These are phyloP conservation scores for Priocnemis perturbator DNA, from an alignment of 2,888 invertebrate species.

Conservation along the genomic window DNA sequence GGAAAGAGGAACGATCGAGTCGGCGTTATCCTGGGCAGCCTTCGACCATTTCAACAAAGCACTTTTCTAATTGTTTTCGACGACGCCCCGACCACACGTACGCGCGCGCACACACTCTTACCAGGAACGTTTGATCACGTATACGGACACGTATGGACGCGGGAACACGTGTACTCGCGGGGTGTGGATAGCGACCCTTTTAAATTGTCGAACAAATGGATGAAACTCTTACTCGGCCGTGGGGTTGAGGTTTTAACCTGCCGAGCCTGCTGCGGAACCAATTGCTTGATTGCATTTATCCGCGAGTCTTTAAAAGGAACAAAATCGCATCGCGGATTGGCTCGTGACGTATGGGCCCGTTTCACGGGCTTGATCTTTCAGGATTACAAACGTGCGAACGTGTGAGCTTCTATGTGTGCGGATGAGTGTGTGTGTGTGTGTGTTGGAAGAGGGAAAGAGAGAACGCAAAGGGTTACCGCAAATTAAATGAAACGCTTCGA, in stretches of 20 bases:
- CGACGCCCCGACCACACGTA: constrained; percentile 14
- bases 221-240: constrained; percentile 49
- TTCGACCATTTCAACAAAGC: constrained; percentile 39
- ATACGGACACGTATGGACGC: neutral
- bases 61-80: constrained; percentile 58
- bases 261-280: constrained; percentile 39
- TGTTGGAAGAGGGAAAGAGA: too few species aligned
- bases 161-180: neutral
- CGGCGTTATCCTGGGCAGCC: neutral
- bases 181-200: constrained; percentile 43
- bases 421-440: too few species aligned
- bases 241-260: constrained; percentile 48
- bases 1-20: neutral
- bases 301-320: constrained; percentile 33
- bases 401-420: too few species aligned
- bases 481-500: too few species aligned
- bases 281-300: constrained; percentile 56
- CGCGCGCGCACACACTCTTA: constrained; percentile 6
- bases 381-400: too few species aligned
- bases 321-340: constrained; percentile 35
- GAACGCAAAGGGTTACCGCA: too few species aligned
- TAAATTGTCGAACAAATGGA: constrained; percentile 56
- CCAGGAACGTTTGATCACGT: neutral
- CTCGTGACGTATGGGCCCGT: neutral
- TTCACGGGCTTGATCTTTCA: constrained; percentile 10